Conservation (phyloP, 2,113 vertebrate species). For the Trichomycterus rosablanca region DNA sequence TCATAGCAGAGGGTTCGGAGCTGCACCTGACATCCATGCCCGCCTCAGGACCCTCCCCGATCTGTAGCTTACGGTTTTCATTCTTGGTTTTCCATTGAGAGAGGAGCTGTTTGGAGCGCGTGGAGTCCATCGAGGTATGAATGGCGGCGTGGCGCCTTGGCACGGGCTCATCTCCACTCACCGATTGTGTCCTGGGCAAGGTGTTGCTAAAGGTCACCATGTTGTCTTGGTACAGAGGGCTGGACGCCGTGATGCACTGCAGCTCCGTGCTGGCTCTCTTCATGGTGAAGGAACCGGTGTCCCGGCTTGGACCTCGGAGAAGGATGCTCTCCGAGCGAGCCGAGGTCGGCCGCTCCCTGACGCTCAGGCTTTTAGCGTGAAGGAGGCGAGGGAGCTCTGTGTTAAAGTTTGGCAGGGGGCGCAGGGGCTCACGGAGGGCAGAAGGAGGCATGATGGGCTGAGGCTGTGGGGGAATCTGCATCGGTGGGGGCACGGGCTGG, state of each 20-base stretch:
- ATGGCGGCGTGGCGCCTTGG: conserved; percentile 84
- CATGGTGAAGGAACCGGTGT: conserved; percentile 73
- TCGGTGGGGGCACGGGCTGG: conserved; percentile 17
- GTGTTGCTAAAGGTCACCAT: conserved; percentile 97
- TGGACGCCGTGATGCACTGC: conserved; percentile 80
- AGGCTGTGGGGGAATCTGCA: conserved; percentile 35
- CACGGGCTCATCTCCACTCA: conserved; percentile 79
- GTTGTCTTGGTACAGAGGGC: conserved; percentile 80
- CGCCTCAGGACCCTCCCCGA: conserved; percentile 78
- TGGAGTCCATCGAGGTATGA: conserved; percentile 92
- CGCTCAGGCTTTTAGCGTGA: conserved; percentile 77
- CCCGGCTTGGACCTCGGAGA: conserved; percentile 75
- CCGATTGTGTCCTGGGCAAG: conserved; percentile 86
- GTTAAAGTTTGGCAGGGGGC: conserved; percentile 82
- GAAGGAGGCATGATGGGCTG: conserved; percentile 30
- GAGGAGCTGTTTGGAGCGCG: conserved; percentile 90
- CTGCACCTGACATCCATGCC: conserved; percentile 87
- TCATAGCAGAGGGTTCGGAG: conserved; percentile 79
- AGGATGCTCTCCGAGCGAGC: conserved; percentile 80
- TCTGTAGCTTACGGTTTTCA: conserved; percentile 81
- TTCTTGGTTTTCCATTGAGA: conserved; percentile 97
- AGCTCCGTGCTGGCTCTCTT: conserved; percentile 81
- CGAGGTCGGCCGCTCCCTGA: conserved; percentile 69
- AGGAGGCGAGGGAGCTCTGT: conserved; percentile 82
- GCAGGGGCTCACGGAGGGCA: conserved; percentile 68